Percentiles rank a stretch among this genome's conserved stretches.
phyloP scores from a whole-genome alignment of 2,888 invertebrate genomes.

The Parnassius orleans region DNA sequence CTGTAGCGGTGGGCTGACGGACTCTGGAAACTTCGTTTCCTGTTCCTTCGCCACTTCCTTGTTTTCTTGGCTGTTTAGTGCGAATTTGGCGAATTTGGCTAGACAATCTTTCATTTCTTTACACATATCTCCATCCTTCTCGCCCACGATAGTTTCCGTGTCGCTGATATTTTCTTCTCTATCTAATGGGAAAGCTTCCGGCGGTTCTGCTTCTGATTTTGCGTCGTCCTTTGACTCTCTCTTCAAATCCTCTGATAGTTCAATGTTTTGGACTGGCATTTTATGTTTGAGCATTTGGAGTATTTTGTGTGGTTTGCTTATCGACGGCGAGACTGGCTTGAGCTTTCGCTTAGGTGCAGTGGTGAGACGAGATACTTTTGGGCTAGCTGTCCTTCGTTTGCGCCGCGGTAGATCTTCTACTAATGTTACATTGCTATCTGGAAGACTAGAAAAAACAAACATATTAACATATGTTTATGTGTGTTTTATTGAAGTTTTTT shows the following conservation, averaged over 20 bases:
- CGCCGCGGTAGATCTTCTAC: conserved; percentile 58
- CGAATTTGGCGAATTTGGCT: conserved; percentile 66
- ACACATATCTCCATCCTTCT: conserved; percentile 51
- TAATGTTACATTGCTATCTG: conserved; percentile 56
- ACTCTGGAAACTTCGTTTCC: conserved; percentile 56
- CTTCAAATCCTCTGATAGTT: conserved; percentile 33
- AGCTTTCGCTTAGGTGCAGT: conserved; percentile 61
- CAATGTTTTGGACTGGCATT: conserved; percentile 42
- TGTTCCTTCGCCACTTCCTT: conserved; percentile 32
- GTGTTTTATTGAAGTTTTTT: too few species aligned
- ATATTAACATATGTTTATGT: background rate
- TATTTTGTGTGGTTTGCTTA: conserved; percentile 56
- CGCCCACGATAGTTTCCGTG: conserved; percentile 60
- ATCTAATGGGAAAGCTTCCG: conserved; percentile 63
- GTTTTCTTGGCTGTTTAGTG: conserved; percentile 45
- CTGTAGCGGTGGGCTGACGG: conserved; percentile 69
- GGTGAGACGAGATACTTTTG: conserved; percentile 49
- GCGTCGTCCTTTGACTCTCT: conserved; percentile 39
- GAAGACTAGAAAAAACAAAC: conserved; percentile 42
- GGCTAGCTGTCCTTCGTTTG: conserved; percentile 51
- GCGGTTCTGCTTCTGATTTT: conserved; percentile 55
- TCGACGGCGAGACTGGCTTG: conserved; percentile 48
- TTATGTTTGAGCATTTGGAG: conserved; percentile 64
- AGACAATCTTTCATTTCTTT: conserved; percentile 70
- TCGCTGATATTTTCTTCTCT: conserved; percentile 60